phyloP scores from a whole-genome alignment of 1,140 invertebrate species.

The Nautilus pompilius region DNA sequence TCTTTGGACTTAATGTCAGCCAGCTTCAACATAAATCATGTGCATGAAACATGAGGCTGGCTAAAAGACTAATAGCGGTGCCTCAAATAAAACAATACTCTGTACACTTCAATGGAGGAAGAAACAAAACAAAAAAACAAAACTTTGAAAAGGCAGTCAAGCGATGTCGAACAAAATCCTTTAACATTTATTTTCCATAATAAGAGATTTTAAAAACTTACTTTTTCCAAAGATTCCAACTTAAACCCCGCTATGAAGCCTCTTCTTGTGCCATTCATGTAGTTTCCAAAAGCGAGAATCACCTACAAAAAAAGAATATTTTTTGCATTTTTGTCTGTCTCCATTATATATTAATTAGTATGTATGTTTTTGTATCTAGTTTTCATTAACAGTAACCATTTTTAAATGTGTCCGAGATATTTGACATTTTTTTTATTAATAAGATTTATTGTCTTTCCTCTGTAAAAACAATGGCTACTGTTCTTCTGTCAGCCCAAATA shows the following conservation, averaged over 20 bases:
- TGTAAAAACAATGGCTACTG: no score
- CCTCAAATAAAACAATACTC: not conserved
- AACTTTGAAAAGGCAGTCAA: not conserved
- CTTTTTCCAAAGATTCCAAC: slow-evolving; percentile 84
- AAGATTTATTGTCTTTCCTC: no score
- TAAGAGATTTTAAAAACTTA: slow-evolving; percentile 28
- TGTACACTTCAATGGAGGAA: not conserved
- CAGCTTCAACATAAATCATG: slow-evolving; percentile 50
- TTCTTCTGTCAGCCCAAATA: no score
- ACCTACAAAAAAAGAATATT: slow-evolving; percentile 47
- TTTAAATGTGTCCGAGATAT: no score
- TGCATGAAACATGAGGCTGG: not conserved
- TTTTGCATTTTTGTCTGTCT: not conserved
- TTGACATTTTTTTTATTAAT: no score
- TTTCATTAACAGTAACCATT: no score
- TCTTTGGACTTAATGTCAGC: slow-evolving; percentile 85
- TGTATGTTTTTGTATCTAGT: no score
- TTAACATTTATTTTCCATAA: no score
- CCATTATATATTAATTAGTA: not conserved
- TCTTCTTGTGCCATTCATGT: slow-evolving; percentile 89
- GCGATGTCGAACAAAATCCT: not conserved
- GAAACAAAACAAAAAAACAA: not conserved
- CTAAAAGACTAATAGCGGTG: not conserved
- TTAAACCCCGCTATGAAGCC: slow-evolving; percentile 96
- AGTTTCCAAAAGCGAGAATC: slow-evolving; percentile 95